A percentile compares a stretch with the other conserved stretches of the same genome.
Evolutionary conservation across 2,113 vertebrate genomes (phyloP).

Genomic region (Taurulus bubalis): DNA sequence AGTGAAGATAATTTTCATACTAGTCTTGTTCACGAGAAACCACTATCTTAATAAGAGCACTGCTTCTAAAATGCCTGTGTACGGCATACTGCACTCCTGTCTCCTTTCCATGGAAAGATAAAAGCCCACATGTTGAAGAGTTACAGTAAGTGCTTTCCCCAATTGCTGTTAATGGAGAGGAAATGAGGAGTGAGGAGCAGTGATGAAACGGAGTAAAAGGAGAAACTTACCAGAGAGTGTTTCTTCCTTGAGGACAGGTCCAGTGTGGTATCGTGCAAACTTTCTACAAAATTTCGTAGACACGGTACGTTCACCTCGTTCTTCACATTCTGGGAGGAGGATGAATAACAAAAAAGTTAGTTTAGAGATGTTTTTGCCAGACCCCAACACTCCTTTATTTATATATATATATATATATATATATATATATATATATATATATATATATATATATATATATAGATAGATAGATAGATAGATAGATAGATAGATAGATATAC

Average conservation of each 20-base stretch:
- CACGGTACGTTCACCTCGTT: conserved; percentile 99
- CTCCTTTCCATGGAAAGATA: conserved; percentile 51
- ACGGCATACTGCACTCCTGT: conserved; percentile 16
- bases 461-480: no score
- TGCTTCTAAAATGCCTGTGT: conserved; percentile 8
- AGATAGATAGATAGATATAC: no score
- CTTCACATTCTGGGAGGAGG: conserved; percentile 91
- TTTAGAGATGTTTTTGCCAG: background rate
- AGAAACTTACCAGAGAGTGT: conserved; percentile 93
- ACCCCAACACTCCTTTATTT: no score
- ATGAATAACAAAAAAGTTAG: background rate
- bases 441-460: no score
- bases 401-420: no score
- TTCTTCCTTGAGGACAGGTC: conserved; percentile 98
- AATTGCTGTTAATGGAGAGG: conserved; percentile 59
- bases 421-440: no score
- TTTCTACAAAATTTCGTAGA: conserved; percentile 98
- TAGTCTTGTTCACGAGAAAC: background rate
- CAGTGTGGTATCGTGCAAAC: conserved; percentile 95
- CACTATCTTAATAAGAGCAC: conserved; percentile 22
- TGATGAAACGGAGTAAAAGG: conserved; percentile 19
- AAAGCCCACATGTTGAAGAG: conserved; percentile 53
- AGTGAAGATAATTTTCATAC: background rate
- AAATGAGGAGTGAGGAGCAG: conserved; percentile 51
- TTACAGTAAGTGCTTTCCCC: conserved; percentile 62